These are phyloP conservation scores for Martes flavigula DNA, from an alignment of 2,797 vertebrate species.

Conservation along the genomic window DNA sequence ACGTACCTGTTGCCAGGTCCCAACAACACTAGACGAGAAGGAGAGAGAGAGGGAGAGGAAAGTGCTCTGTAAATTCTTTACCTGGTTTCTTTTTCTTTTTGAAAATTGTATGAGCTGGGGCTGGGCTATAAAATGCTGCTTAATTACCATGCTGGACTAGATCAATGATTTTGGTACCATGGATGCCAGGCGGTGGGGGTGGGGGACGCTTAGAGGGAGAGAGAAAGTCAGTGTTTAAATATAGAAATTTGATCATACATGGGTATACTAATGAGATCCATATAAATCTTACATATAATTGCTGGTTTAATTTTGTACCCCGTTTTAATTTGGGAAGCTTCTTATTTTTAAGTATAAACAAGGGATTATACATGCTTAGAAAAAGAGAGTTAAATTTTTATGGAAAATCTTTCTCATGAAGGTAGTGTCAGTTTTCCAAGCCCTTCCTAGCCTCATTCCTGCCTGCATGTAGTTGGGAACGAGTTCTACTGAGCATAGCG, in stretches of 20 bases:
- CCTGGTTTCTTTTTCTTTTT: neutral
- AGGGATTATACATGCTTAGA: neutral
- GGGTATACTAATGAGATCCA: neutral
- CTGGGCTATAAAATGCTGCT: neutral
- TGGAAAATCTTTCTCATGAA: neutral
- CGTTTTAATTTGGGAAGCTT: neutral
- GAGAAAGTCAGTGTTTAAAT: neutral
- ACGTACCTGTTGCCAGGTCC: neutral
- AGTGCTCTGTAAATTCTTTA: neutral
- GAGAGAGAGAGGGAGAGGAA: neutral
- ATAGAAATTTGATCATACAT: neutral
- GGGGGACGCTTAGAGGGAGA: neutral
- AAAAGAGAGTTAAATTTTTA: neutral
- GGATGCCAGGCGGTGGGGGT: neutral
- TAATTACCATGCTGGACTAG: neutral
- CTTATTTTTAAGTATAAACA: constrained; percentile 3
- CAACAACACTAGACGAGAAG: neutral
- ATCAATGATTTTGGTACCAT: neutral
- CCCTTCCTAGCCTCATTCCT: neutral
- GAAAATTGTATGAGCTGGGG: neutral
- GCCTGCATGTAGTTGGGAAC: neutral
- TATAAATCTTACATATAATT: neutral
- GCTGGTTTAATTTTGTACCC: constrained; percentile 4
- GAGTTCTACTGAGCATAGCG: fast-evolving
- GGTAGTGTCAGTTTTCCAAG: neutral